Conservation (phyloP, 2,888 invertebrate species). For the Ernsta delagoae region DNA sequence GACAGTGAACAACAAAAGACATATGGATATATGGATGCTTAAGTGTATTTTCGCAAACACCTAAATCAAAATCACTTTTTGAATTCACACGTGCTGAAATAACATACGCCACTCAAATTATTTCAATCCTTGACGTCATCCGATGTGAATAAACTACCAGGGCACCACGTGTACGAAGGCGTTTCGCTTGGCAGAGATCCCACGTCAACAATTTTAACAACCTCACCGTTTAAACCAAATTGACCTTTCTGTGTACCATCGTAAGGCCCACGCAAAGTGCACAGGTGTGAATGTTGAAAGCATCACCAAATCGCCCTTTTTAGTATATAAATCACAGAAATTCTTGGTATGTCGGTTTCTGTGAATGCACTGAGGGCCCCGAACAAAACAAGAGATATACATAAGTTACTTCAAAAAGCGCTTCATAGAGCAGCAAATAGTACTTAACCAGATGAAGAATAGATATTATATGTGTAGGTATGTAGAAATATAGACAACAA, state of each 20-base stretch:
- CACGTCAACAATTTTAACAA: neutral
- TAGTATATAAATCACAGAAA: conserved; percentile 17
- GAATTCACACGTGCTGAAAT: neutral
- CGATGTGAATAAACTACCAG: conserved; percentile 33
- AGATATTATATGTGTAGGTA: too few relatives aligned
- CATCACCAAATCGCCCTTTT: conserved; percentile 11
- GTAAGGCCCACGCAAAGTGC: neutral
- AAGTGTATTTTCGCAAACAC: too few relatives aligned
- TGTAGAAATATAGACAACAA: too few relatives aligned
- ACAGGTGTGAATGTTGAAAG: neutral
- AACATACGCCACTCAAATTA: conserved; percentile 8
- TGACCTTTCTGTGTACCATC: neutral
- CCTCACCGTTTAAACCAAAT: neutral
- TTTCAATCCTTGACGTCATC: conserved; percentile 24
- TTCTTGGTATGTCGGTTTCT: conserved; percentile 27
- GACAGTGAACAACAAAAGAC: too few relatives aligned
- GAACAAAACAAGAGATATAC: too few relatives aligned
- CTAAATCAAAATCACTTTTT: too few relatives aligned
- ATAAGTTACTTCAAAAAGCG: too few relatives aligned
- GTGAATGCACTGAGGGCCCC: neutral
- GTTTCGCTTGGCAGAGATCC: conserved; percentile 20
- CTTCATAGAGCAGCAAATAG: too few relatives aligned
- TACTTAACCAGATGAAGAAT: too few relatives aligned
- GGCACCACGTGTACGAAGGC: conserved; percentile 25
- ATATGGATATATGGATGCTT: too few relatives aligned